Percentiles rank a stretch among this genome's conserved stretches.
Evolutionary conservation across 2,888 invertebrate genomes (phyloP).

Genomic region (Leptopilina myrica): DNA sequence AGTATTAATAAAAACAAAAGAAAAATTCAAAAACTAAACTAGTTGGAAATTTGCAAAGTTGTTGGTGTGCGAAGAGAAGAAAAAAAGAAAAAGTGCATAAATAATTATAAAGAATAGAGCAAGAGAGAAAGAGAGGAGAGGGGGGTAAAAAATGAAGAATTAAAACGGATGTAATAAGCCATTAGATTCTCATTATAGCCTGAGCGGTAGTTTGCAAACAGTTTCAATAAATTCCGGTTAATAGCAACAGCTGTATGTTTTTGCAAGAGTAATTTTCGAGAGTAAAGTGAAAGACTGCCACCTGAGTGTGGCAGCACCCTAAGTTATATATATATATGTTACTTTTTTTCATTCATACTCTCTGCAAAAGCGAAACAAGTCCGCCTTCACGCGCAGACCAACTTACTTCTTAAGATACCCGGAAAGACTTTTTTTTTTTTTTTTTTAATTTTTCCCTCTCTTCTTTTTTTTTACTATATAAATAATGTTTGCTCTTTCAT

Average conservation of each 20-base stretch:
- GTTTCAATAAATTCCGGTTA: conserved; percentile 38
- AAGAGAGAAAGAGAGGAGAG: neutral
- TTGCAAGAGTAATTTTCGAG: conserved; percentile 39
- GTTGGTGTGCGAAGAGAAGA: neutral
- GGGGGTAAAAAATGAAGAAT: neutral
- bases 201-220: conserved; percentile 21
- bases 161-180: conserved; percentile 24
- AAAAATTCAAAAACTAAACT: neutral
- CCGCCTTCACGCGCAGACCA: conserved; percentile 16
- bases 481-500: too few species aligned
- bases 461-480: too few species aligned
- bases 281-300: conserved; percentile 40
- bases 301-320: conserved; percentile 37
- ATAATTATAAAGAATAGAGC: neutral
- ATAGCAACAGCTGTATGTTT: conserved; percentile 39
- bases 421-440: neutral
- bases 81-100: neutral
- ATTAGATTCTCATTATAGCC: conserved; percentile 36
- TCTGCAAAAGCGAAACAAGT: conserved; percentile 21
- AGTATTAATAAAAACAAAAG: neutral
- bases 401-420: neutral
- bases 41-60: neutral
- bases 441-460: too few species aligned
- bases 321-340: conserved; percentile 24
- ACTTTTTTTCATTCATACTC: conserved; percentile 1